Percentiles rank a stretch among this genome's conserved stretches.
These are phyloP conservation scores for Dynastes grantii DNA, from an alignment of 2,888 invertebrate species.

Conservation along the genomic window DNA sequence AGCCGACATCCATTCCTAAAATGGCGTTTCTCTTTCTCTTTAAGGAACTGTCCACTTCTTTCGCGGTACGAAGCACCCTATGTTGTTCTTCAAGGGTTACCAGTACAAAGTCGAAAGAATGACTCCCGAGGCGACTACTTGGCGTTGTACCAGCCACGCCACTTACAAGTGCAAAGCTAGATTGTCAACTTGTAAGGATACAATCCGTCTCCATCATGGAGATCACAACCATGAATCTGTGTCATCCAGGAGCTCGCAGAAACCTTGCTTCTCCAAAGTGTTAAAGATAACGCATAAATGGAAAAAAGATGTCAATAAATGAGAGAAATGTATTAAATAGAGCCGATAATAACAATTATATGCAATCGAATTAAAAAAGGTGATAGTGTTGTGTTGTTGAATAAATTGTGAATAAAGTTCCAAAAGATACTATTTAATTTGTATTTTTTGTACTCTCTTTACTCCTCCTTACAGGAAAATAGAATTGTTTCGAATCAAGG, in stretches of 20 bases:
- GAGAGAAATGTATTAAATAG: too few relatives aligned
- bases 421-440: too few relatives aligned
- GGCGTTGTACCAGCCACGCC: constrained; percentile 61
- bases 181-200: constrained; percentile 55
- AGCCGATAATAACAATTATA: too few relatives aligned
- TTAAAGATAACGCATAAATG: not conserved
- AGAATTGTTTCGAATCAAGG: too few relatives aligned
- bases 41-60: constrained; percentile 54
- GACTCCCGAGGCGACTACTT: constrained; percentile 55
- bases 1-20: not conserved
- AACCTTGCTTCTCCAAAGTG: not conserved
- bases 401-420: too few relatives aligned
- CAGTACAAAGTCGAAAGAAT: constrained; percentile 58
- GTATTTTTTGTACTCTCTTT: not conserved
- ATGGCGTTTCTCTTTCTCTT: constrained; percentile 26
- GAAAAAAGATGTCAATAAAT: not conserved
- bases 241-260: constrained; percentile 35
- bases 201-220: constrained; percentile 59
- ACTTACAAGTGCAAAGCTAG: constrained; percentile 61
- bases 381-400: too few relatives aligned
- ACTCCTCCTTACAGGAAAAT: too few relatives aligned
- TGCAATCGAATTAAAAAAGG: too few relatives aligned
- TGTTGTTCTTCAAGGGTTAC: constrained; percentile 57
- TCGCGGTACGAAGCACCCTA: constrained; percentile 56
- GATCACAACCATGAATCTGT: constrained; percentile 56